These are phyloP conservation scores for Drosophila borborema DNA, from an alignment of 2,888 invertebrate species.

Conservation along the genomic window DNA sequence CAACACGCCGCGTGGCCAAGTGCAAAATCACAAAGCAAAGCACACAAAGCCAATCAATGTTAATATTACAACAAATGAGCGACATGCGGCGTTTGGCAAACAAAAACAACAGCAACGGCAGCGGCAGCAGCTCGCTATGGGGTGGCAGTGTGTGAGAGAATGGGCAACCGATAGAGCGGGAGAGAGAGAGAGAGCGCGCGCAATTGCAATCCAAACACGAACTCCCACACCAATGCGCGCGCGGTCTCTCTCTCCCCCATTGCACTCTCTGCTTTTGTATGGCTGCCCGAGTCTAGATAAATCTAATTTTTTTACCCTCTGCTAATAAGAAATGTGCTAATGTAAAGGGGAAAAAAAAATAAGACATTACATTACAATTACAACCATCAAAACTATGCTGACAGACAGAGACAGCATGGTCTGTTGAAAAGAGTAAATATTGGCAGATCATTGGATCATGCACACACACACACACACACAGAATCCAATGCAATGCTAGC, in stretches of 20 bases:
- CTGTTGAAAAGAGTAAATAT: slow-evolving; percentile 8
- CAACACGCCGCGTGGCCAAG: slow-evolving; percentile 55
- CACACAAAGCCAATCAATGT: slow-evolving; percentile 61
- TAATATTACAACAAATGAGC: slow-evolving; percentile 58
- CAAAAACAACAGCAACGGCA: slow-evolving; percentile 59
- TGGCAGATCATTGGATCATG: slow-evolving; percentile 27
- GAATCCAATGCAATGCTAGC: slow-evolving; percentile 3
- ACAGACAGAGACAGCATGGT: background rate
- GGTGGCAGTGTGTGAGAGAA: slow-evolving; percentile 23
- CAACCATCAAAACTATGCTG: background rate
- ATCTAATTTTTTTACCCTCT: slow-evolving; percentile 18
- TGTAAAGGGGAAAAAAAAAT: background rate
- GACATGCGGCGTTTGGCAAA: slow-evolving; percentile 57
- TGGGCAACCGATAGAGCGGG: background rate
- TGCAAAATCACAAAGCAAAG: slow-evolving; percentile 65
- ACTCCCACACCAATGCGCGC: slow-evolving; percentile 49
- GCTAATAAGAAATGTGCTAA: background rate
- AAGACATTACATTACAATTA: slow-evolving; percentile 14
- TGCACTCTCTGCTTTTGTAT: slow-evolving; percentile 37
- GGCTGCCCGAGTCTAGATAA: slow-evolving; percentile 36
- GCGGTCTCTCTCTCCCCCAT: background rate
- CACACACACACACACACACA: background rate
- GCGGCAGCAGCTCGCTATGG: slow-evolving; percentile 27
- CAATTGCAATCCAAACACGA: slow-evolving; percentile 14
- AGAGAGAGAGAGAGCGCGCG: slow-evolving; percentile 7